A percentile compares a stretch with the other conserved stretches of the same genome.
phyloP scores from a whole-genome alignment of 2,888 invertebrate genomes.

The Ochropleura plecta region DNA sequence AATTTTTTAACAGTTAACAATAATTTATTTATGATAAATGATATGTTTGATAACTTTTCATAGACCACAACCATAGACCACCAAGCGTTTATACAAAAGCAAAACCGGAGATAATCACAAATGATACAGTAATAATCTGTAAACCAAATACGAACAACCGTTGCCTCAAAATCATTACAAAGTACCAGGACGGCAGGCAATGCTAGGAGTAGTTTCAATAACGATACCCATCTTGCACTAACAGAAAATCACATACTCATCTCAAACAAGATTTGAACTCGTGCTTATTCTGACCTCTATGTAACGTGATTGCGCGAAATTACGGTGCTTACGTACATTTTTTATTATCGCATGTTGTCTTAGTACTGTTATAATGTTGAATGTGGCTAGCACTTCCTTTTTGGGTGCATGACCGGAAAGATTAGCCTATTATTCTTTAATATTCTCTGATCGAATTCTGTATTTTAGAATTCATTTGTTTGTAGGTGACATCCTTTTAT shows the following conservation, averaged over 20 bases:
- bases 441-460: not conserved
- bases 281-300: slow-evolving; percentile 61
- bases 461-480: not conserved
- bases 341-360: slow-evolving; percentile 52
- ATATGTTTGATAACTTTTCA: not conserved
- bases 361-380: slow-evolving; percentile 69
- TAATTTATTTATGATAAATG: not conserved
- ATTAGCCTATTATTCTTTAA: slow-evolving; percentile 7
- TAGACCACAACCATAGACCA: not conserved
- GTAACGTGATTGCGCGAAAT: slow-evolving; percentile 64
- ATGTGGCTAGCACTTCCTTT: slow-evolving; percentile 64
- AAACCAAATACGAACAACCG: slow-evolving; percentile 52
- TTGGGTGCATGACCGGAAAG: slow-evolving; percentile 50
- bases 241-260: slow-evolving; percentile 54
- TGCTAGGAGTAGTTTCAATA: slow-evolving; percentile 49
- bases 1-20: not conserved
- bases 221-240: slow-evolving; percentile 51
- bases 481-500: not conserved
- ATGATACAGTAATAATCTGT: slow-evolving; percentile 26
- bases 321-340: slow-evolving; percentile 62
- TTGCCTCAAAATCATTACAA: slow-evolving; percentile 39
- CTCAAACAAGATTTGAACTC: slow-evolving; percentile 45
- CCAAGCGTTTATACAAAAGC: not conserved
- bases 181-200: slow-evolving; percentile 37
- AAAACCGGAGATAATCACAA: not conserved